phyloP scores from a whole-genome alignment of 1,140 invertebrate genomes.

The Heliothis subflexa region DNA sequence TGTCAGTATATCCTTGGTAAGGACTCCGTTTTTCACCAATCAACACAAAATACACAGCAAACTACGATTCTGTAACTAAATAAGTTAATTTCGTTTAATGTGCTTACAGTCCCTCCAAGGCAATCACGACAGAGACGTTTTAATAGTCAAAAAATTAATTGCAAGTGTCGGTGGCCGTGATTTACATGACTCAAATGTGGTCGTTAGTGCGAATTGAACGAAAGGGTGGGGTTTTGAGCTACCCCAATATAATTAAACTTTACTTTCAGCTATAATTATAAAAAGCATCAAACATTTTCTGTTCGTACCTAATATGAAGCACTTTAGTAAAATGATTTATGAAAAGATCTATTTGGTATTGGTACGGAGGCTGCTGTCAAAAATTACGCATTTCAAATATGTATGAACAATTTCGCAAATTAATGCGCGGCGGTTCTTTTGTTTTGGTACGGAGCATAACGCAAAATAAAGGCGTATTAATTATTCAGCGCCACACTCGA shows the following conservation, averaged over 20 bases:
- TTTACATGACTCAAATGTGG: conserved; percentile 79
- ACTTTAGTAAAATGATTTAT: not conserved
- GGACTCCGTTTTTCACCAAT: too few species aligned
- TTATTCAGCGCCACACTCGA: conserved; percentile 85
- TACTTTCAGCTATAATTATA: conserved; percentile 49
- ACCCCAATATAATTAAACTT: conserved; percentile 77
- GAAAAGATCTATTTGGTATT: conserved; percentile 8
- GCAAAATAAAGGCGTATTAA: conserved; percentile 84
- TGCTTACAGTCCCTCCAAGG: conserved; percentile 16
- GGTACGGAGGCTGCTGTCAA: not conserved
- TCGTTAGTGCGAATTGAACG: conserved; percentile 79
- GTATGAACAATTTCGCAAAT: conserved; percentile 72
- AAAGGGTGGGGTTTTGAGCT: conserved; percentile 63
- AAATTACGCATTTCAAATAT: conserved; percentile 36
- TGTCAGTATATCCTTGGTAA: not conserved
- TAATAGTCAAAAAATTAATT: conserved; percentile 70
- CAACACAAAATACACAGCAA: not conserved
- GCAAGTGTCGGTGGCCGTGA: conserved; percentile 75
- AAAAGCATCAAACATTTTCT: not conserved
- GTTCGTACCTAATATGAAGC: conserved; percentile 10
- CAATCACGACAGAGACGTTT: conserved; percentile 40
- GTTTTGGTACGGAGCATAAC: conserved; percentile 70
- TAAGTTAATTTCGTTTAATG: conserved; percentile 17
- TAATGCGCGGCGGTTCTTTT: conserved; percentile 72
- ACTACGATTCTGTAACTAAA: not conserved